These are phyloP conservation scores for Coptodon rendalli DNA, from an alignment of 2,113 vertebrate species.

Conservation along the genomic window DNA sequence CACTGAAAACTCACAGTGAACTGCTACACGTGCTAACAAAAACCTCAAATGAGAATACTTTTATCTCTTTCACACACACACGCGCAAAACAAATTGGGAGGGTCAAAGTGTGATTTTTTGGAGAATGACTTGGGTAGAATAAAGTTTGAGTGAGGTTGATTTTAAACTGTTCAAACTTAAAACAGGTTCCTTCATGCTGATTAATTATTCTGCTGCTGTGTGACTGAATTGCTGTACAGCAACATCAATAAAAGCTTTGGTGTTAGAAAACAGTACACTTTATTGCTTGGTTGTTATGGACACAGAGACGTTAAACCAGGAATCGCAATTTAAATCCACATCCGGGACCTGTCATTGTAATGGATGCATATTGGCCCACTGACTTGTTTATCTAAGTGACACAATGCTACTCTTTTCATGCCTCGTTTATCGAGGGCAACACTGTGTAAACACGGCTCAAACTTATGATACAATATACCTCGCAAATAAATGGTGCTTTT, in stretches of 20 bases:
- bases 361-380: neutral
- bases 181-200: neutral
- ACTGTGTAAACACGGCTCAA: slow-evolving; percentile 8
- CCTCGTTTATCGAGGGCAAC: neutral
- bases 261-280: neutral
- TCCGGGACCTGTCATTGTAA: slow-evolving; percentile 45
- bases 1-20: neutral
- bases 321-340: slow-evolving; percentile 4
- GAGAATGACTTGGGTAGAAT: neutral
- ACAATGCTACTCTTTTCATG: neutral
- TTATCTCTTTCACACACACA: neutral
- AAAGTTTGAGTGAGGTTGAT: neutral
- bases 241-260: neutral
- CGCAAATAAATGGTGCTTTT: neutral
- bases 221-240: neutral
- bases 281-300: neutral
- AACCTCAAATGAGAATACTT: slow-evolving; percentile 8
- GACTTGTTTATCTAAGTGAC: slow-evolving; percentile 28
- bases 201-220: neutral
- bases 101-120: neutral
- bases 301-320: slow-evolving; percentile 4
- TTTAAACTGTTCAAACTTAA: neutral
- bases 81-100: neutral
- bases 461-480: neutral
- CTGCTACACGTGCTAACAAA: neutral